Evolutionary conservation across 2,888 invertebrate genomes (phyloP).

Genomic region (Harpalus rubripes): DNA sequence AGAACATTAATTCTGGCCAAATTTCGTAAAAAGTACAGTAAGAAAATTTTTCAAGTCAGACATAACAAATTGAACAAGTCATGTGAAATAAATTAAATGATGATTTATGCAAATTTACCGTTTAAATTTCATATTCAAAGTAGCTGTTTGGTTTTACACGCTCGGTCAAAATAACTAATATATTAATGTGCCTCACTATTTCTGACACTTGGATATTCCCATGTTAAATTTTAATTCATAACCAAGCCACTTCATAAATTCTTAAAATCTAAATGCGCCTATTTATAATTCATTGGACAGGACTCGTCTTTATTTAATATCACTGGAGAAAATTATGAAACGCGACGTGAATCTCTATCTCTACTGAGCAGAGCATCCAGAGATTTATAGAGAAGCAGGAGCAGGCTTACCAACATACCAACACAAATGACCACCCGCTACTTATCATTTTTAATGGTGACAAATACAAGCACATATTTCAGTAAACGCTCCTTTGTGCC

Average conservation of each 20-base stretch:
- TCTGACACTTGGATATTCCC: conserved; percentile 8
- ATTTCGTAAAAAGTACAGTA: conserved; percentile 22
- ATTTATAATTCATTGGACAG: conserved; percentile 20
- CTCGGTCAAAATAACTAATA: conserved; percentile 52
- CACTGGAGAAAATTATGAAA: background rate
- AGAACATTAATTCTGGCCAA: conserved; percentile 2
- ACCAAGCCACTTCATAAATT: conserved; percentile 20
- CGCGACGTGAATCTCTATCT: background rate
- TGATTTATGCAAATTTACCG: conserved; percentile 53
- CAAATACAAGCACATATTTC: background rate
- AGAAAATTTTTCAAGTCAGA: conserved; percentile 21
- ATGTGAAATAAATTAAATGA: conserved; percentile 44
- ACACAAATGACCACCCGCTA: background rate
- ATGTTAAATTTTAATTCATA: conserved; percentile 25
- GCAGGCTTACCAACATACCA: too few species aligned
- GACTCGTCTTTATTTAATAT: background rate
- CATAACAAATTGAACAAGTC: conserved; percentile 25
- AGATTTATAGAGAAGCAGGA: background rate
- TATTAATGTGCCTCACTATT: conserved; percentile 39
- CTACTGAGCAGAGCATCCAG: background rate
- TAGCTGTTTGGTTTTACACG: conserved; percentile 47
- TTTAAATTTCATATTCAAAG: conserved; percentile 56
- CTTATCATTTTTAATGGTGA: background rate
- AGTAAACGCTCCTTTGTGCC: background rate
- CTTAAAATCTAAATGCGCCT: conserved; percentile 5